Percentiles rank a stretch among this genome's conserved stretches.
Conservation (phyloP, 2,888 invertebrate genomes). For the Lamproptera curius region DNA sequence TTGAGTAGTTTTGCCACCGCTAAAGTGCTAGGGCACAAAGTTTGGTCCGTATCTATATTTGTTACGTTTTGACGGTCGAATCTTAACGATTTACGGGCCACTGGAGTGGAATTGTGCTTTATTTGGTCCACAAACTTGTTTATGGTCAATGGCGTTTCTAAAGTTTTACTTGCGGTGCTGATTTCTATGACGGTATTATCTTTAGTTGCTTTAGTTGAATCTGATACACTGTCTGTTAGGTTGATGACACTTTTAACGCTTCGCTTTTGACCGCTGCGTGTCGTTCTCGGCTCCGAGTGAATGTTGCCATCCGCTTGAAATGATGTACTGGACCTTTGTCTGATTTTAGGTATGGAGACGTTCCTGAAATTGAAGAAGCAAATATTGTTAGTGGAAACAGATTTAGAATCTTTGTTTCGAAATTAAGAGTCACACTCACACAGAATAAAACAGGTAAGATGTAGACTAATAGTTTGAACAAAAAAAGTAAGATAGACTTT, state of each 20-base stretch:
- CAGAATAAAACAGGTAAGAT: too few relatives aligned
- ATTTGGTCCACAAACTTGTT: conserved; percentile 58
- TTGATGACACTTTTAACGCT: conserved; percentile 40
- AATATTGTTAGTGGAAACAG: too few relatives aligned
- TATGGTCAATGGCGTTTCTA: conserved; percentile 58
- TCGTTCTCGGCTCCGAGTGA: conserved; percentile 10
- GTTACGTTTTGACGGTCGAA: conserved; percentile 41
- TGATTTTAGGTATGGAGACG: conserved; percentile 41
- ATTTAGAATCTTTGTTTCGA: too few relatives aligned
- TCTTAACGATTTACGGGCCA: conserved; percentile 60
- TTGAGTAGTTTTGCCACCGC: conserved; percentile 50
- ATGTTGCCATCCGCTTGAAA: conserved; percentile 17
- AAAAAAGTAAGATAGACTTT: too few relatives aligned
- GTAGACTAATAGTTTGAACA: too few relatives aligned
- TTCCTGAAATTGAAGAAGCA: conserved; percentile 32
- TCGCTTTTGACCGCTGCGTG: conserved; percentile 18
- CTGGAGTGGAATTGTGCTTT: conserved; percentile 61
- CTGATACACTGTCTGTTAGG: conserved; percentile 40
- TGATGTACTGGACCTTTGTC: conserved; percentile 34
- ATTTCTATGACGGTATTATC: conserved; percentile 39
- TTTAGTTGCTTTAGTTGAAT: conserved; percentile 35
- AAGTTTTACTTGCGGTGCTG: conserved; percentile 29
- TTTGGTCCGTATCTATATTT: conserved; percentile 45
- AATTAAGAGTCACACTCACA: too few relatives aligned
- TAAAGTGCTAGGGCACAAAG: conserved; percentile 45